Base-by-base conservation (phyloP, 2,797 vertebrate species). In the Cheirogaleus major region DNA sequence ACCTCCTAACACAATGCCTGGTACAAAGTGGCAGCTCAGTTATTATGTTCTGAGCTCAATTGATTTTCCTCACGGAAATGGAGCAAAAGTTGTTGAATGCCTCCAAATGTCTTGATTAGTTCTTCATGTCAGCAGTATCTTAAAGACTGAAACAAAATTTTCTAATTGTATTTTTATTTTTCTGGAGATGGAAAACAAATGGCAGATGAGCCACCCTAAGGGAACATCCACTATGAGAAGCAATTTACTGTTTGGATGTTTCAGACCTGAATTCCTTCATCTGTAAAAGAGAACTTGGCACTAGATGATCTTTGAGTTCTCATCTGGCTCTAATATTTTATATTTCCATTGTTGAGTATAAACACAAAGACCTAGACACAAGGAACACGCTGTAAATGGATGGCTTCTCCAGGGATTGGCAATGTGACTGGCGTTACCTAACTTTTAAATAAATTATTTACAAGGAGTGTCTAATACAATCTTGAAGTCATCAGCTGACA, bases 391-490 rank as follows among this genome's bases (percentile, higher is more conserved):
- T 65, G 59, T 80, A 72, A 92, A 79, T 32, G 10, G 57, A 55
- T 3, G 15, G 55, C 25, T 94, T 67, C 78, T 94, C 70, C 41
- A 80, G 95, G 83, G 72, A 89, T 6, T 93, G 92, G 95, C 75
- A 94, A 55, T 43, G 67, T 69, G 93, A 80, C 72, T 35, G 15
- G 76, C 25, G 72, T 92, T 41, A 94, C 78, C 92, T 93, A 89
- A 84, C 45, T 89, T 80, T 76, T 61, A 78, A 83, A 81, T 95
- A 72, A 87, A 67, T 84, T 87, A 92, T 81, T 92, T 90, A 90
- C n/a, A 91, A 93, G 61, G 80, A 95, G 13, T 45, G 22, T 84
- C 78, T 86, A 87, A 84, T 90, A 90, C 87, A 95, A 87, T 67
- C 63, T 69, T 90, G 65, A 93, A 93, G 63, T 80, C 79, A 81